Evolutionary conservation across 1,140 invertebrate genomes (phyloP).

Genomic region (Pentalonia nigronervosa): DNA sequence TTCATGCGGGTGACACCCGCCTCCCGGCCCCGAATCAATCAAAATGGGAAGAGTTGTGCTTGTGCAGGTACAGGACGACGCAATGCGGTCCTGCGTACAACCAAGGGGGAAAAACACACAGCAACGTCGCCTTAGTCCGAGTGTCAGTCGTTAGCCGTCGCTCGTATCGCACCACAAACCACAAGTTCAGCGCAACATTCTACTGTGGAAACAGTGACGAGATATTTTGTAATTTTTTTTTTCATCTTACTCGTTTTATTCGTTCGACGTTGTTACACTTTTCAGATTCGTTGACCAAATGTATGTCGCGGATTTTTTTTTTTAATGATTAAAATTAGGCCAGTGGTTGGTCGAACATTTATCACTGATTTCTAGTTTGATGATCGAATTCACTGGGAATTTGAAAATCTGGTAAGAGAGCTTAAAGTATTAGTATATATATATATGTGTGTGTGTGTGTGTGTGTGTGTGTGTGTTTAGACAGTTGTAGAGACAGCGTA

Average conservation of each 20-base stretch:
- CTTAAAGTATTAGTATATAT: neutral
- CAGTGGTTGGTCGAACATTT: neutral
- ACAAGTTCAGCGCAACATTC: neutral
- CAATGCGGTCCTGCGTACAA: constrained; percentile 57
- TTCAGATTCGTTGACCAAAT: neutral
- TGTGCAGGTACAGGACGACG: constrained; percentile 55
- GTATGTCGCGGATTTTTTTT: neutral
- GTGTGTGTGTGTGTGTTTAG: neutral
- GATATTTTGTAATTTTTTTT: neutral
- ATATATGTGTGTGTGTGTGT: neutral
- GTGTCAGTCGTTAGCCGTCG: constrained; percentile 53
- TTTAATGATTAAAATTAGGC: neutral
- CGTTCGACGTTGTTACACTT: neutral
- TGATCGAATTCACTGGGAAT: constrained; percentile 25
- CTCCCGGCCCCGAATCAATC: constrained; percentile 51
- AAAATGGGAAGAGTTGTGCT: constrained; percentile 56
- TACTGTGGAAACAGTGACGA: neutral
- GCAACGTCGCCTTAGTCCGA: constrained; percentile 41
- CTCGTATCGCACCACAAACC: constrained; percentile 14
- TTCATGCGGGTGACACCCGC: constrained; percentile 26
- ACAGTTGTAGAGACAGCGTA: neutral
- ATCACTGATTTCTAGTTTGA: constrained; percentile 21
- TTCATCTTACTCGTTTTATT: neutral
- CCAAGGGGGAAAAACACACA: constrained; percentile 38
- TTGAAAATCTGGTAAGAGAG: constrained; percentile 38